Evolutionary conservation across 2,888 invertebrate species (phyloP), one percentile per base, ranked within the genome.

Genomic region (Aphidoletes aphidimyza): DNA sequence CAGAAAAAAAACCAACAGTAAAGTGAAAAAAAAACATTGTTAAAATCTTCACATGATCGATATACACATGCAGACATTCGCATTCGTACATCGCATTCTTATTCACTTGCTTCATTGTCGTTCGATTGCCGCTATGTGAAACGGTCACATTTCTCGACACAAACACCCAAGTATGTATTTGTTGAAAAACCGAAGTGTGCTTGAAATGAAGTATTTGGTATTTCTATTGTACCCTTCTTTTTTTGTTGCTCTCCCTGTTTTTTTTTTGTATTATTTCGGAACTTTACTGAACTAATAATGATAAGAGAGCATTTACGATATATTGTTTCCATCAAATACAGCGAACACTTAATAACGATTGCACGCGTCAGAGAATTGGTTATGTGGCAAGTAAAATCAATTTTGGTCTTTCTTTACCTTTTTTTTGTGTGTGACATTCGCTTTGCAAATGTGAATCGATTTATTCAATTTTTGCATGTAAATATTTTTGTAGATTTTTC

Each of bases 271-370:
- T 26, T 34, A 19, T 69, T 69, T 54, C 22, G 30, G 30, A 69
- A 69, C 69, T 69, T 69, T 30, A 69, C 69, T 30, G 69, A 69
- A 69, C 69, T 69, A 69, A 69, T 69, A 69, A 69, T 69, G 69
- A 69, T 69, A 69, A 69, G 69, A 69, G 30, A 69, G 30, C 69
- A 30, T 30, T 69, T 69, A 69, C 69, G 69, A 69, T 69, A 69
- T 69, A 69, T 69, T 69, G 34, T 69, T 69, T 69, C 69, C 34
- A 69, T 69, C 30, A 69, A 69, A 69, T 14, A 69, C 69, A 69
- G 69, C 26, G 69, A 69, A 30, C 30, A 69, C 1, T 69, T 30
- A 69, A 69, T 30, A 69, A 30, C 69, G 69, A 30, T 69, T 69
- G 69, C 69, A 69, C 69, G 69, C 69, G 69, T 69, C 69, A 69